Evolutionary conservation across 2,888 invertebrate genomes (phyloP).

Genomic region (Campoplex capitator): DNA sequence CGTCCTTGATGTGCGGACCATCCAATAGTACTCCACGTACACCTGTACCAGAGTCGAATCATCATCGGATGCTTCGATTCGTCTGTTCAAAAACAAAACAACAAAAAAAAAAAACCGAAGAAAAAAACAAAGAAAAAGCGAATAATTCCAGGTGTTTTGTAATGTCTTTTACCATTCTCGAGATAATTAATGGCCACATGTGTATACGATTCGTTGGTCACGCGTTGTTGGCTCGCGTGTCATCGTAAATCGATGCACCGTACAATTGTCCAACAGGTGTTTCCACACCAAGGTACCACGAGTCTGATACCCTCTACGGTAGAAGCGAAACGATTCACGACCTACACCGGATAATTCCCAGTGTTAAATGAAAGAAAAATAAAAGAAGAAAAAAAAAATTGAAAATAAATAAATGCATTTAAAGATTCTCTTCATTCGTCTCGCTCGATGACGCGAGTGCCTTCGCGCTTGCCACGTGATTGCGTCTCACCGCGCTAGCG

Average conservation of each 20-base stretch:
- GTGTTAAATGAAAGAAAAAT: not conserved
- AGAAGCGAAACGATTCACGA: constrained; percentile 34
- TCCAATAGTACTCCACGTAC: constrained; percentile 2
- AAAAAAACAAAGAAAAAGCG: constrained; percentile 1
- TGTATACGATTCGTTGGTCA: constrained; percentile 74
- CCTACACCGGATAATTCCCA: constrained; percentile 19
- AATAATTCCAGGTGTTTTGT: constrained; percentile 37
- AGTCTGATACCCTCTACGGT: constrained; percentile 55
- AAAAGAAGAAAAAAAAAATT: not conserved
- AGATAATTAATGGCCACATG: constrained; percentile 77
- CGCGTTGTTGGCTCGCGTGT: constrained; percentile 62
- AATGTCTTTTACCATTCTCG: constrained; percentile 43
- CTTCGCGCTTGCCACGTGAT: constrained; percentile 41
- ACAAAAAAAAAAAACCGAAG: not conserved
- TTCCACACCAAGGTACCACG: constrained; percentile 61
- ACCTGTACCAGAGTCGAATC: constrained; percentile 16
- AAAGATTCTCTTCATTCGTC: constrained; percentile 2
- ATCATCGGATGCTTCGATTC: constrained; percentile 22
- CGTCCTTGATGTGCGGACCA: constrained; percentile 30
- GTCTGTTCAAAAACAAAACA: not conserved
- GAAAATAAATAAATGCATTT: not conserved
- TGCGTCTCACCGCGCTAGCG: constrained; percentile 10
- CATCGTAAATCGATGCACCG: constrained; percentile 50
- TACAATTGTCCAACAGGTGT: constrained; percentile 66
- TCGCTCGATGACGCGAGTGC: constrained; percentile 22